Base-by-base conservation (phyloP, 2,888 invertebrate genomes). In the Alentia gelatinosa region DNA sequence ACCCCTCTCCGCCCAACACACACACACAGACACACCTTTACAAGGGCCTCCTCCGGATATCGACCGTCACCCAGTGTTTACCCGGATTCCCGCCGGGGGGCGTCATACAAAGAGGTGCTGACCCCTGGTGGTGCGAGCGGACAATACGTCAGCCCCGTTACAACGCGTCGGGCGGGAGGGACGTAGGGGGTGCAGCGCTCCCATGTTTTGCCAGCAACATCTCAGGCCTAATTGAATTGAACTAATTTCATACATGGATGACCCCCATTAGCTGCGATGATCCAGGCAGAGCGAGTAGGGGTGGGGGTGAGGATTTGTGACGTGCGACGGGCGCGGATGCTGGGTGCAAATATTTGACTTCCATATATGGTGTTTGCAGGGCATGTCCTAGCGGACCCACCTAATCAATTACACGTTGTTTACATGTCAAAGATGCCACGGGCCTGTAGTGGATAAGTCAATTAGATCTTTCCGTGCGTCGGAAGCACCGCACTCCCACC, bases 201-300 rank as follows among this genome's bases (percentile, higher is more conserved):
- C 37, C 79, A 47, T 47, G 50, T 42, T 86, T 47, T 47, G 19
- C 42, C 86, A 15, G 47, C 47, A n/a, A 86, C 86, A 26, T 86
- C 86, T 42, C 86, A 12, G 26, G 86, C 15, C 86, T 86, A 86
- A 86, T 86, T 86, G 86, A 86, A 86, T 86, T 86, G 86, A 86
- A 86, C 86, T 86, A 86, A 86, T 86, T 86, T 86, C 86, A 47
- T 86, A 86, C 86, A 86, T 50, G 50, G 86, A 23, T 86, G 86
- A 86, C 47, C 86, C n/a, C 86, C 86, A 86, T 86, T 86, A 86
- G 86, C 26, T 30, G 50, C 7, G 86, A 47, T 83, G 15, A 83
- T 83, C 83, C 39, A 1, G 9, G 86, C n/a, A n/a, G n/a, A n/a
- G n/a, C n/a, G n/a, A n/a, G n/a, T n/a, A n/a, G n/a, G n/a, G n/a